These are phyloP conservation scores for Acanthosoma haemorrhoidale DNA, from an alignment of 2,888 invertebrate genomes.

Conservation along the genomic window DNA sequence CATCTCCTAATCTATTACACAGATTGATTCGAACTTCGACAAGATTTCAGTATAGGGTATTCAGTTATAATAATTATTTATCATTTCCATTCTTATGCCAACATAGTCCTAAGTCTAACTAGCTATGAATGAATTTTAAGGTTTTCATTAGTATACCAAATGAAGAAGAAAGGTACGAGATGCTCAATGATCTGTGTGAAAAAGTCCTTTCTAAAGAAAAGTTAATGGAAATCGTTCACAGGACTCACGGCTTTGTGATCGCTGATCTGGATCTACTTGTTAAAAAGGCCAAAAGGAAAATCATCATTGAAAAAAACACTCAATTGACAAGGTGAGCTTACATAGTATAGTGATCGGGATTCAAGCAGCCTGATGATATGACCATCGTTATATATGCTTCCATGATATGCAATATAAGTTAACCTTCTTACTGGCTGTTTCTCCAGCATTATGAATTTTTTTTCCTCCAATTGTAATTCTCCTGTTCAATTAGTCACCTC, in stretches of 20 bases:
- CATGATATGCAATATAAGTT: no score
- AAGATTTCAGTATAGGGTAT: slow-evolving; percentile 54
- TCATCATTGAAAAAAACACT: not conserved
- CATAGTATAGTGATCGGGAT: no score
- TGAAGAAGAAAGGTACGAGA: slow-evolving; percentile 47
- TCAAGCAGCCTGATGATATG: no score
- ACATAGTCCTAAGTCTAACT: no score
- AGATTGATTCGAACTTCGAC: slow-evolving; percentile 51
- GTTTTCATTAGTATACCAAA: slow-evolving; percentile 50
- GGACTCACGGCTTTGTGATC: slow-evolving; percentile 56
- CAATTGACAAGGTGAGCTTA: not conserved
- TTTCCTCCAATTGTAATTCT: no score
- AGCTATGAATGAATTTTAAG: slow-evolving; percentile 44
- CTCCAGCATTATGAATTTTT: no score
- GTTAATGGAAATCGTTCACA: slow-evolving; percentile 45
- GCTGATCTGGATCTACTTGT: slow-evolving; percentile 53
- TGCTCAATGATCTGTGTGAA: slow-evolving; percentile 46
- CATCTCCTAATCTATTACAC: slow-evolving; percentile 50
- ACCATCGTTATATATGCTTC: no score
- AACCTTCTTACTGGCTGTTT: no score
- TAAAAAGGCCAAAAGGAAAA: slow-evolving; percentile 45
- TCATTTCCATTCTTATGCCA: no score
- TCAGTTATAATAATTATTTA: not conserved
- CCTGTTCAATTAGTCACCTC: no score
- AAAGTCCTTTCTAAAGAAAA: slow-evolving; percentile 36